phyloP scores from a whole-genome alignment of 2,113 vertebrate genomes.

The Dendrocopos noguchii region DNA sequence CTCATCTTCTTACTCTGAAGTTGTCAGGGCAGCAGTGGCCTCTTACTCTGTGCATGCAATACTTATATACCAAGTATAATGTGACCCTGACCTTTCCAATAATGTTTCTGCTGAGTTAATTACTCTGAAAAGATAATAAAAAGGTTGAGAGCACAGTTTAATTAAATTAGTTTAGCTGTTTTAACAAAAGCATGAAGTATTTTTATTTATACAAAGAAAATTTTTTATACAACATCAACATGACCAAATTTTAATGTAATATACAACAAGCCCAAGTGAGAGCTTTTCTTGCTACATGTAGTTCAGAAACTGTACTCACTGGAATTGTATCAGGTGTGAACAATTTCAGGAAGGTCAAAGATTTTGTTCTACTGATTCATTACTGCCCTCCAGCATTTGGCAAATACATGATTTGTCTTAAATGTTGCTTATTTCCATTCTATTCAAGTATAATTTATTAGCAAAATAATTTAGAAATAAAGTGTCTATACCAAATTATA shows the following conservation, averaged over 20 bases:
- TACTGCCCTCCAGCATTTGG: neutral
- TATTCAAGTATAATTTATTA: neutral
- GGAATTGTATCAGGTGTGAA: neutral
- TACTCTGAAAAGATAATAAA: neutral
- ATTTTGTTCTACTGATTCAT: neutral
- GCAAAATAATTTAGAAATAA: neutral
- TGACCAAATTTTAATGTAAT: neutral
- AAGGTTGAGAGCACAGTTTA: neutral
- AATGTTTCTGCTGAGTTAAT: neutral
- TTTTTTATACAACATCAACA: neutral
- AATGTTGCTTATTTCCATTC: neutral
- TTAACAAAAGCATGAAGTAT: neutral
- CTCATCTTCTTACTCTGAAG: neutral
- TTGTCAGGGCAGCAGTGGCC: neutral
- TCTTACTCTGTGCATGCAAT: neutral
- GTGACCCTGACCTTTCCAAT: neutral
- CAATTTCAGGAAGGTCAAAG: neutral
- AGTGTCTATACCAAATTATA: neutral
- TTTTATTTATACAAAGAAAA: neutral
- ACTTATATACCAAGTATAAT: neutral
- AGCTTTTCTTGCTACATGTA: neutral
- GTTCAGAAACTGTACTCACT: neutral
- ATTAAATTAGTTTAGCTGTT: neutral
- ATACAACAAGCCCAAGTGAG: neutral
- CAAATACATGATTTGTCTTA: neutral